phyloP scores from a whole-genome alignment of 2,888 invertebrate genomes.

The Apomyelois bistriatella region DNA sequence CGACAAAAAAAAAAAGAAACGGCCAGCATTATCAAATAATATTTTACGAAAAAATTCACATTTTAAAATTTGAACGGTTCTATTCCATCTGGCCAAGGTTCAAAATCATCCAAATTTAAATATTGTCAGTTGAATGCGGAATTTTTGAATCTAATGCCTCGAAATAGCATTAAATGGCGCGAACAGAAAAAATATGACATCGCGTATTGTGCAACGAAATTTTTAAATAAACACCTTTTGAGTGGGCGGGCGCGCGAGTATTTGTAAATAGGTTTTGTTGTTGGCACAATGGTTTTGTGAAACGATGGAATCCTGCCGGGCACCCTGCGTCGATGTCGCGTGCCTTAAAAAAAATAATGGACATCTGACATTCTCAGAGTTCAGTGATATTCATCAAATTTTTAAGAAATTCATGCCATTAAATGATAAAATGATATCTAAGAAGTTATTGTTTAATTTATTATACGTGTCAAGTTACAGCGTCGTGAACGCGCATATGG shows the following conservation, averaged over 20 bases:
- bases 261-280: slow-evolving; percentile 77
- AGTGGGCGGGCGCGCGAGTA: slow-evolving; percentile 75
- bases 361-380: background rate
- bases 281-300: slow-evolving; percentile 49
- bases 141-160: slow-evolving; percentile 40
- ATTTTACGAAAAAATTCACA: slow-evolving; percentile 6
- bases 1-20: slow-evolving; percentile 44
- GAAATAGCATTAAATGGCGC: slow-evolving; percentile 77
- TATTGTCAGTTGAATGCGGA: slow-evolving; percentile 27
- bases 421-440: background rate
- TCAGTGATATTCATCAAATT: slow-evolving; percentile 2
- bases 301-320: slow-evolving; percentile 8
- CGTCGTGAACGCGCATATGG: background rate
- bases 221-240: slow-evolving; percentile 79
- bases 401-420: background rate
- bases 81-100: slow-evolving; percentile 32
- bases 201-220: slow-evolving; percentile 62
- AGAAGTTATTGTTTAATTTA: slow-evolving; percentile 1
- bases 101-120: slow-evolving; percentile 25
- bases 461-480: background rate
- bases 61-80: slow-evolving; percentile 20
- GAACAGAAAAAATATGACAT: slow-evolving; percentile 70
- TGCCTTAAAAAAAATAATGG: slow-evolving; percentile 8
- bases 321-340: slow-evolving; percentile 10
- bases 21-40: slow-evolving; percentile 29